Base-by-base conservation (phyloP, 2,888 invertebrate genomes). In the Dicyrtomina minuta region DNA sequence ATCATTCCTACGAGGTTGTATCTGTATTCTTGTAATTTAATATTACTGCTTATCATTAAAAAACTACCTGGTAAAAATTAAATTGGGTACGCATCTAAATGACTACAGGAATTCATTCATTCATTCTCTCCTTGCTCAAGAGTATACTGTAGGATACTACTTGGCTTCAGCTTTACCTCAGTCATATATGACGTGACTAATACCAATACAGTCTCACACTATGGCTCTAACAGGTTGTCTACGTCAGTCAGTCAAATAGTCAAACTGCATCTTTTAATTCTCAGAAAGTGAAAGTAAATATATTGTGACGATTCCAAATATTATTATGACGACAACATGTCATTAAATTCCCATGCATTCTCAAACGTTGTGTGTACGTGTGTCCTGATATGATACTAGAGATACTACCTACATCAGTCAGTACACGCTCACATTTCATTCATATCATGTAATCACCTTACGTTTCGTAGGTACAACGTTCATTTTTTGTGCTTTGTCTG, bases 241-340 rank as follows among this genome's bases (percentile, higher is more conserved):
- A 53, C 24, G 44, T 44, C 44, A 20, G 8, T 8, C 33, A 44
- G 24, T 4, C 44, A 24, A 13, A 58, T 8, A 44, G 24, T 4
- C 44, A 24, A 13, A 58, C 24, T 60, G 60, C 44, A 44, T 60
- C 60, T 60, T 60, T 60, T 13, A 26, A 60, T 60, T 60, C 60
- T 60, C 44, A 49, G 62, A 51, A 62, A 62, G 62, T 46, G 62
- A 62, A 62, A 62, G 62, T 62, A 49, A 49, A 62, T 60, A 62
- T 46, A 44, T n/a, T 10, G 26, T 43, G 60, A 60, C 60, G 60
- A 44, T 60, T 26, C 20, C 60, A 60, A 22, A 33, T 39, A 59
- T 59, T 59, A 59, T 17, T 20, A 41, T 44, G 26, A 22, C 26
- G 24, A 13, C 26, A 20, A 46, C 46, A 46, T 46, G 20, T 46